Percentiles rank a stretch among this genome's conserved stretches.
phyloP scores from a whole-genome alignment of 2,888 invertebrate genomes.

The Apoderus coryli region DNA sequence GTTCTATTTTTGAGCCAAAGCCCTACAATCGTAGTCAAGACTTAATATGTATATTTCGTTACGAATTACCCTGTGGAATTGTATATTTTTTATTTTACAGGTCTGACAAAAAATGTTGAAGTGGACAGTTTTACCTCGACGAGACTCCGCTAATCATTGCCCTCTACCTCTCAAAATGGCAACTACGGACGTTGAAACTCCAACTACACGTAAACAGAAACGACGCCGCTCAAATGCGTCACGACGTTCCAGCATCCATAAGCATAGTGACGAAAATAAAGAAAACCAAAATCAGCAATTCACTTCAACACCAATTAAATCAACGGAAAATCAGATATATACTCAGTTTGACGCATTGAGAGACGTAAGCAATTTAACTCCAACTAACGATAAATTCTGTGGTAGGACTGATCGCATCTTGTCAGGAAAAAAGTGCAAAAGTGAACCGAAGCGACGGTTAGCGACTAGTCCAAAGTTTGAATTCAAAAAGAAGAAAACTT shows the following conservation, averaged over 20 bases:
- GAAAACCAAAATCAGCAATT: slow-evolving; percentile 47
- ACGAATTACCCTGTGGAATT: too few species aligned
- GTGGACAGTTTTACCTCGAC: too few species aligned
- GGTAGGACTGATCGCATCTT: slow-evolving; percentile 15
- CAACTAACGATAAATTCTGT: slow-evolving; percentile 27
- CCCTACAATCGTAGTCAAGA: too few species aligned
- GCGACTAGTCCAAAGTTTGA: slow-evolving; percentile 15
- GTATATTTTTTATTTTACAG: too few species aligned
- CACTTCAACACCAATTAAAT: slow-evolving; percentile 43
- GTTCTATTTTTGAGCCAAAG: too few species aligned
- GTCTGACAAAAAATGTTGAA: too few species aligned
- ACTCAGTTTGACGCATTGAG: slow-evolving; percentile 34
- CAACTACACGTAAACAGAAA: too few species aligned
- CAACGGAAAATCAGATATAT: slow-evolving; percentile 22
- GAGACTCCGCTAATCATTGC: too few species aligned
- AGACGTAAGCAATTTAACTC: slow-evolving; percentile 49
- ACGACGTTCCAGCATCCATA: slow-evolving; percentile 33
- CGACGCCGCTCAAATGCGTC: slow-evolving; percentile 28
- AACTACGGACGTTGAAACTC: too few species aligned
- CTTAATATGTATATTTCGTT: too few species aligned
- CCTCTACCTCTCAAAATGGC: too few species aligned
- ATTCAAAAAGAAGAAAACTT: slow-evolving; percentile 30
- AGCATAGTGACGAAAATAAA: slow-evolving; percentile 39
- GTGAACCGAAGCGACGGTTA: slow-evolving; percentile 15
- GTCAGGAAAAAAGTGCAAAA: slow-evolving; percentile 19